Evolutionary conservation across 2,797 vertebrate species (phyloP), one percentile per base, ranked within the genome.

Genomic region (Glyptemys insculpta): DNA sequence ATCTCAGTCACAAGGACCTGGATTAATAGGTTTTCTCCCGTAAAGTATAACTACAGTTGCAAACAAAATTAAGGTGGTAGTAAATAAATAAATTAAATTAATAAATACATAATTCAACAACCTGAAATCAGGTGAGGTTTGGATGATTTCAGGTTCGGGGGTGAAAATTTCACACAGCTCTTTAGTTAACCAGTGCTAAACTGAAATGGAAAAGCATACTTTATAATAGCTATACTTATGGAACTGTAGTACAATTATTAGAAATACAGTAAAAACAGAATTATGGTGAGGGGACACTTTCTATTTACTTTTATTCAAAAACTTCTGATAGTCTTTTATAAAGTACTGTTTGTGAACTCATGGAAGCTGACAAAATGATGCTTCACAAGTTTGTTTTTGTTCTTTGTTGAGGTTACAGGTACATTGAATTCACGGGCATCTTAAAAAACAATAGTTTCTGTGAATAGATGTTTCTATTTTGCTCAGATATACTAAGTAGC

Each of bases 401-500:
- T 92, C 47, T 89, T 14, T 81, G 62, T 92, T 83, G 59, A 91
- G 54, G 4, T 91, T 87, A 56, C 0, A 91, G 72, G 11, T 94
- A 83, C 56, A 81, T 65, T 91, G 5, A 31, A 54, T 34, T 80
- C 50, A 95, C n/a, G 53, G 34, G 2, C 49, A 93, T 93, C 81
- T 91, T 93, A 89, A 93, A 97, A 44, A 88, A 72, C 81, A 94
- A 87, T 23, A 19, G 54, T 95, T 44, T 88, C 97, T 94, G 90
- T 96, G 94, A 97, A 92, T 90, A 97, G 91, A 83, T 80, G 47
- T 88, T 90, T 95, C 87, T 83, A 4, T 85, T 96, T 89, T 85
- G 54, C 86, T 96, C 94, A 97, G 97, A 95, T 93, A 91, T 53
- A 97, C 93, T 81, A 90, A 94, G 93, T 53, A 91, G 89, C 90